Evolutionary conservation across 2,113 vertebrate genomes (phyloP).

Genomic region (Crotalus viridis): DNA sequence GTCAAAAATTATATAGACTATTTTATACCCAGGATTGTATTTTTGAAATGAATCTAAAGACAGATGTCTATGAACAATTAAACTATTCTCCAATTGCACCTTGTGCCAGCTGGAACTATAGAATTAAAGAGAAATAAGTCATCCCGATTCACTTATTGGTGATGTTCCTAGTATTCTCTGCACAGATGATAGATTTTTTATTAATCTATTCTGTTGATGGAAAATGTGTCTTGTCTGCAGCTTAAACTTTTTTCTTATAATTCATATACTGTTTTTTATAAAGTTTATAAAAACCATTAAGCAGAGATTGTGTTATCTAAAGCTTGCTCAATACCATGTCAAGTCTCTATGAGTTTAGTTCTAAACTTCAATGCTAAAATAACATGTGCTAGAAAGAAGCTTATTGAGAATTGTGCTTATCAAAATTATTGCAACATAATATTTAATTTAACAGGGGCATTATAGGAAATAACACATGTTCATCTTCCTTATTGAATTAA

Average conservation of each 20-base stretch:
- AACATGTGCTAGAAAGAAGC: conserved; percentile 35
- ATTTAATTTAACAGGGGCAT: conserved; percentile 48
- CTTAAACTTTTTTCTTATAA: conserved; percentile 71
- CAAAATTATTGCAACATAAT: conserved; percentile 43
- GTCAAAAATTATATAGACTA: conserved; percentile 67
- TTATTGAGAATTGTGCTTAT: conserved; percentile 49
- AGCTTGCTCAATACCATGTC: conserved; percentile 65
- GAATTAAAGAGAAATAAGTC: conserved; percentile 79
- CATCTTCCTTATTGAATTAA: conserved; percentile 31
- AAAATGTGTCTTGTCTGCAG: conserved; percentile 71
- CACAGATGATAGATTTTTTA: conserved; percentile 66
- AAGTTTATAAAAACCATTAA: conserved; percentile 65
- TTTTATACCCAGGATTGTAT: conserved; percentile 73
- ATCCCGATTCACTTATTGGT: conserved; percentile 76
- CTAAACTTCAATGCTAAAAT: conserved; percentile 54
- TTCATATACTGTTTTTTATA: conserved; percentile 64
- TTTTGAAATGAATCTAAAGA: conserved; percentile 76
- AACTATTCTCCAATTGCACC: conserved; percentile 74
- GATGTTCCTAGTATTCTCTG: conserved; percentile 64
- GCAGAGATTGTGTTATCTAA: conserved; percentile 73
- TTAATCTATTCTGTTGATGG: conserved; percentile 71
- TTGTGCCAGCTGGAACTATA: conserved; percentile 77
- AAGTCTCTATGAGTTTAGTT: conserved; percentile 60
- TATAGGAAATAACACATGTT: conserved; percentile 20
- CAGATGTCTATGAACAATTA: conserved; percentile 77